phyloP scores from a whole-genome alignment of 64 coral and sea anemone genomes.

The Montipora foliosa region DNA sequence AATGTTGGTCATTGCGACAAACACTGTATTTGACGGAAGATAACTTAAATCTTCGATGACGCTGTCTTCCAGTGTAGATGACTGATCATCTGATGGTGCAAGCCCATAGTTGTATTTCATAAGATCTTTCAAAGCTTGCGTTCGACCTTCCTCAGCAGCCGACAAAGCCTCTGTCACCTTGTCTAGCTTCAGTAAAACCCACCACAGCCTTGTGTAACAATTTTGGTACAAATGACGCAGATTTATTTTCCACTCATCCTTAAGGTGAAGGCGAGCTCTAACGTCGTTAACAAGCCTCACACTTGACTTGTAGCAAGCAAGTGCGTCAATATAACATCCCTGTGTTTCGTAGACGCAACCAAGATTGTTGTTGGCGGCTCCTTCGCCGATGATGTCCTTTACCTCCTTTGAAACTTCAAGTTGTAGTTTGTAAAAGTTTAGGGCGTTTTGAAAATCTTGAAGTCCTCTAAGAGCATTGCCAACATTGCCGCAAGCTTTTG shows the following conservation, averaged over 20 bases:
- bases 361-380: neutral
- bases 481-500: neutral
- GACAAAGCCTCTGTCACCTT: neutral
- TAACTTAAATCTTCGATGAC: neutral
- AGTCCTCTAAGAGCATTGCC: neutral
- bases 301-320: neutral
- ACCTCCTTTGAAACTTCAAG: neutral
- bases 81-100: neutral
- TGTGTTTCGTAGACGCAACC: neutral
- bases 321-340: neutral
- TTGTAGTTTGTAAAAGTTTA: neutral
- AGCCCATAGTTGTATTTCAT: conserved; percentile 3
- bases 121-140: conserved; percentile 7
- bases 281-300: neutral
- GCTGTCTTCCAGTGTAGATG: neutral
- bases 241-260: neutral
- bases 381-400: conserved; percentile 6
- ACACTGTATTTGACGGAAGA: neutral
- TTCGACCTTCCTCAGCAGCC: conserved; percentile 7
- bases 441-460: neutral
- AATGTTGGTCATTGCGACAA: neutral
- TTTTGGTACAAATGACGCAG: neutral
- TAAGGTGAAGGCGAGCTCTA: neutral
- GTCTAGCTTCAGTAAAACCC: neutral
- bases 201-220: neutral